Percentiles rank a stretch among this genome's conserved stretches.
These are phyloP conservation scores for Sisor rabdophorus DNA, from an alignment of 2,113 vertebrate species.

Conservation along the genomic window DNA sequence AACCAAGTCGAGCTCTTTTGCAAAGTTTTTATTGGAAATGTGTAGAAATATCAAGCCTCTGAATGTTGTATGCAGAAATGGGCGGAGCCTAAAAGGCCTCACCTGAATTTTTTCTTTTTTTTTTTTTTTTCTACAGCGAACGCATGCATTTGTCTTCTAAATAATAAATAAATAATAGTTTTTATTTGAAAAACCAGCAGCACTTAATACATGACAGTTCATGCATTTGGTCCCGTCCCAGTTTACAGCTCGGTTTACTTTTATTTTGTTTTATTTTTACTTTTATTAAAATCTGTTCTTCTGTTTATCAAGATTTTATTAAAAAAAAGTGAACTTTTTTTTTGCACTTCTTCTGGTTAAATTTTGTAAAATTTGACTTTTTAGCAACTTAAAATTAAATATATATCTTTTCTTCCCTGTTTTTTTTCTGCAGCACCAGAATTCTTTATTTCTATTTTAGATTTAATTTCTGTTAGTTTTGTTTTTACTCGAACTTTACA, in stretches of 20 bases:
- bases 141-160: conserved; percentile 60
- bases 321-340: not conserved
- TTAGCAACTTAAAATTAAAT: not conserved
- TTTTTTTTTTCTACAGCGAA: conserved; percentile 62
- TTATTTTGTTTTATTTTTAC: not conserved
- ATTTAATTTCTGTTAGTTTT: not conserved
- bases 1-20: no score
- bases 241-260: not conserved
- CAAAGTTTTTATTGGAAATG: no score
- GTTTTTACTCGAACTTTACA: not conserved
- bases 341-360: not conserved
- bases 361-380: not conserved
- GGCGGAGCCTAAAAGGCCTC: no score
- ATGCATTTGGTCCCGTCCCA: not conserved
- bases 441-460: not conserved
- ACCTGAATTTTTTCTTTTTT: no score
- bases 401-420: not conserved
- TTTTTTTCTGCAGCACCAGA: not conserved
- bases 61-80: no score
- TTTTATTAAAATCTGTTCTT: not conserved
- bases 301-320: not conserved
- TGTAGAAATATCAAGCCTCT: no score
- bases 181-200: conserved; percentile 38
- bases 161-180: no score
- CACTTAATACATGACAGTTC: not conserved